Conservation (phyloP, 2,888 invertebrate genomes). For the Tubulanus polymorphus region DNA sequence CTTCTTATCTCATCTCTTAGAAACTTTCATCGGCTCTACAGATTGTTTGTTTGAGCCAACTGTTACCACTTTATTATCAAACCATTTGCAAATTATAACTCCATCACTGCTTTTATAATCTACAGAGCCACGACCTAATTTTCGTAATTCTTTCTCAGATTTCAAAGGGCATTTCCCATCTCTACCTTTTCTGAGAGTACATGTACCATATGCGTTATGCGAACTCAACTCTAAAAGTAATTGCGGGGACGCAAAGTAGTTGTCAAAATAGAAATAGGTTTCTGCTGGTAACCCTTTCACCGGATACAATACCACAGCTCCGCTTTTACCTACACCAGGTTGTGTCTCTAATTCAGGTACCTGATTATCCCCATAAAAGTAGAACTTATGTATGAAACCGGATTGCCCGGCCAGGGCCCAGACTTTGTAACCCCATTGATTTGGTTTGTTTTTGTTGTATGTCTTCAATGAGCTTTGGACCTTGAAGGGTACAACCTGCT, state of each 20-base stretch:
- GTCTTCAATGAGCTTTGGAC: slow-evolving; percentile 9
- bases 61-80: slow-evolving; percentile 2
- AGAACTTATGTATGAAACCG: slow-evolving; percentile 11
- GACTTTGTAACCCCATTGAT: slow-evolving; percentile 15
- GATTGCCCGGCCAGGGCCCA: slow-evolving; percentile 10
- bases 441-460: slow-evolving; percentile 13
- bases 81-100: slow-evolving; percentile 2
- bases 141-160: neutral
- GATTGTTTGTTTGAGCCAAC: slow-evolving; percentile 1
- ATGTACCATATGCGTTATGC: slow-evolving; percentile 7
- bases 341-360: neutral
- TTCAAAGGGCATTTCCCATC: neutral
- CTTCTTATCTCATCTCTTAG: neutral
- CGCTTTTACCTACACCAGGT: neutral
- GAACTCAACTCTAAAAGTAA: slow-evolving; percentile 3
- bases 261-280: slow-evolving; percentile 11
- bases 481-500: slow-evolving; percentile 15
- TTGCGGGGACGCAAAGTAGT: slow-evolving; percentile 11
- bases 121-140: neutral
- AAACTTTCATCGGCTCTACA: neutral
- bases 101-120: neutral
- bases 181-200: slow-evolving; percentile 9
- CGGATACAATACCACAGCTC: slow-evolving; percentile 7
- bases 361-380: neutral
- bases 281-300: neutral